phyloP scores from a whole-genome alignment of 2,888 invertebrate genomes.

The Helicoverpa assulta region DNA sequence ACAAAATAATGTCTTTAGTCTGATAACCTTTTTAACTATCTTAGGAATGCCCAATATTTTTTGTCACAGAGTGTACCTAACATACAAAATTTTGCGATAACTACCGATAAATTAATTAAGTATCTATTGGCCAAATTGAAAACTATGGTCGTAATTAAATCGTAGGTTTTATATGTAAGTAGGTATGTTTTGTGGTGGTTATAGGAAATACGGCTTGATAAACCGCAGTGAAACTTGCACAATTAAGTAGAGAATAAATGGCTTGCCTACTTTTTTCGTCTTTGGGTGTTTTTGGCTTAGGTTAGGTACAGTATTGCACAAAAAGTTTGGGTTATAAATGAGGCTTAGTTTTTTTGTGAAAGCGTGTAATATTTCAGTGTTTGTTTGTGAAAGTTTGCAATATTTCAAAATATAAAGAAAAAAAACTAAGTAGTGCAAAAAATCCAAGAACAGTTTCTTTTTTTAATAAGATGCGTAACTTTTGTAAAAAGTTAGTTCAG shows the following conservation, averaged over 20 bases:
- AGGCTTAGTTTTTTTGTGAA: slow-evolving; percentile 31
- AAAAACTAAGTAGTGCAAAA: slow-evolving; percentile 6
- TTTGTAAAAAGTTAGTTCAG: neutral
- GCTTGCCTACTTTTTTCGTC: neutral
- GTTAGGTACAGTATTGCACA: slow-evolving; percentile 8
- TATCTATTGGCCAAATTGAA: neutral
- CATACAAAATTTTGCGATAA: neutral
- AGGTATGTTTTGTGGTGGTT: neutral
- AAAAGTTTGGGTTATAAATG: slow-evolving; percentile 11
- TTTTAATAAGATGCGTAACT: slow-evolving; percentile 10
- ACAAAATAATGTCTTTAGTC: neutral
- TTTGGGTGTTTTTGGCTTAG: neutral
- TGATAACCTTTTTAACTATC: slow-evolving; percentile 43
- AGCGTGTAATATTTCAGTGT: slow-evolving; percentile 29
- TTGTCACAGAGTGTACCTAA: neutral
- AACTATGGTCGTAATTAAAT: neutral
- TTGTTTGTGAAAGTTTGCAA: slow-evolving; percentile 40
- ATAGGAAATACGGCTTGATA: neutral
- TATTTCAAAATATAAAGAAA: slow-evolving; percentile 26
- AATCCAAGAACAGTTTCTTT: slow-evolving; percentile 25
- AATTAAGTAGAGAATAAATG: slow-evolving; percentile 26
- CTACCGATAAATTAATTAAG: neutral
- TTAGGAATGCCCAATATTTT: neutral
- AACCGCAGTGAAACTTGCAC: neutral
- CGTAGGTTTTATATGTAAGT: neutral